Evolutionary conservation across 2,113 vertebrate species (phyloP).

Genomic region (Neodontobutis hainanensis): DNA sequence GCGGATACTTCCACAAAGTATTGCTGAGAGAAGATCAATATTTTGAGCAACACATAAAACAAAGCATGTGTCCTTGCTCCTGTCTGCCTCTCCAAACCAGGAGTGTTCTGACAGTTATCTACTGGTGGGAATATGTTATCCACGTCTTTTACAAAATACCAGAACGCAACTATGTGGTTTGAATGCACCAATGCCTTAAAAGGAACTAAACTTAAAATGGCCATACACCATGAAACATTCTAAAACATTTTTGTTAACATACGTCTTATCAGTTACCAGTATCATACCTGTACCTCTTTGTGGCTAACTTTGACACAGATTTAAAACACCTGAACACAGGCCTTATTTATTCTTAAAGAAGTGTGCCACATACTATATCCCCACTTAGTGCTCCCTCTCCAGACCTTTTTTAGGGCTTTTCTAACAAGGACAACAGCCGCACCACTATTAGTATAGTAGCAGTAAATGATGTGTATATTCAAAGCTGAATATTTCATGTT

Average conservation of each 20-base stretch:
- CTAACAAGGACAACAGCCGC: conserved; percentile 56
- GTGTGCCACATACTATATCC: conserved; percentile 17
- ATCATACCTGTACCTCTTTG: background rate
- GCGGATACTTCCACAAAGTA: too few species aligned
- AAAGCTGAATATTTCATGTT: conserved; percentile 80
- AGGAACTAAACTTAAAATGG: conserved; percentile 16
- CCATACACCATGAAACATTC: too few species aligned
- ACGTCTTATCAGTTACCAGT: too few species aligned
- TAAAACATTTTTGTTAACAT: too few species aligned
- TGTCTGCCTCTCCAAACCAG: background rate
- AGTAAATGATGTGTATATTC: conserved; percentile 77
- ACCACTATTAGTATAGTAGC: conserved; percentile 20
- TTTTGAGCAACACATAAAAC: background rate
- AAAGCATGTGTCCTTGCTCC: background rate
- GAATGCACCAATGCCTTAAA: background rate
- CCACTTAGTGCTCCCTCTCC: conserved; percentile 18
- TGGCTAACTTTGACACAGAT: background rate
- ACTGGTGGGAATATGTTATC: background rate
- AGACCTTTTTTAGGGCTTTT: conserved; percentile 40
- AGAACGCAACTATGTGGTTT: too few species aligned
- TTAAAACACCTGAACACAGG: conserved; percentile 23
- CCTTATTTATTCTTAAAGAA: conserved; percentile 21
- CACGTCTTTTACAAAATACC: too few species aligned
- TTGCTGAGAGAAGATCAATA: too few species aligned
- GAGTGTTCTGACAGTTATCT: background rate